These are phyloP conservation scores for Ciona savignyi DNA, from an alignment of 23 tunicate species.

Conservation along the genomic window DNA sequence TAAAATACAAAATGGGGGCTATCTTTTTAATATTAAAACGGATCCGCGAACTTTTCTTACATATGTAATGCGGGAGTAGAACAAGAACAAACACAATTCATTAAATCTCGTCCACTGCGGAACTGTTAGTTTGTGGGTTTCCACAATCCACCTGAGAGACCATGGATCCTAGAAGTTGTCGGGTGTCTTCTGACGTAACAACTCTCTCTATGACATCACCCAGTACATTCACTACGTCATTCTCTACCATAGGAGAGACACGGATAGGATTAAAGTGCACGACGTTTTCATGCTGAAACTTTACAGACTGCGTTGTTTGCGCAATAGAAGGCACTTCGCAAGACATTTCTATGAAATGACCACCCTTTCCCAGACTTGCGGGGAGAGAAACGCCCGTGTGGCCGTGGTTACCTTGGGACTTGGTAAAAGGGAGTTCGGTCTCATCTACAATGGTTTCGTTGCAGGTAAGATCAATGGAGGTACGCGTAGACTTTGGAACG, in stretches of 20 bases:
- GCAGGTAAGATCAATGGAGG: background rate
- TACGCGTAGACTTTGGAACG: background rate
- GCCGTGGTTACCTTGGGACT: background rate
- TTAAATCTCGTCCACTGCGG: too few species aligned
- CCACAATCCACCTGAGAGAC: too few species aligned
- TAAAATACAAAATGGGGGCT: too few species aligned
- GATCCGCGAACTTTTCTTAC: too few species aligned
- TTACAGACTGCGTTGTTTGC: background rate
- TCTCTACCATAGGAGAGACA: background rate
- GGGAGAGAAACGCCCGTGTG: background rate
- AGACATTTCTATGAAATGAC: background rate
- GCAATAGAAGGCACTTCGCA: background rate
- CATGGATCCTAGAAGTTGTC: too few species aligned
- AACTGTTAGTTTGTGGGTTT: too few species aligned
- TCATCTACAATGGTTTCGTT: background rate
- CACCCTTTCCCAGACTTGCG: background rate
- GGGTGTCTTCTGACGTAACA: too few species aligned
- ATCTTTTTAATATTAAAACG: too few species aligned
- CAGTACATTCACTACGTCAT: background rate
- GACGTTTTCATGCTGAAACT: background rate
- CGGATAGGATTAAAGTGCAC: background rate
- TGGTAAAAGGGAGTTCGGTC: background rate
- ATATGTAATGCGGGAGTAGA: too few species aligned
- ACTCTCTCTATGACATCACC: background rate
- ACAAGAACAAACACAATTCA: too few species aligned